A percentile compares a stretch with the other conserved stretches of the same genome.
Evolutionary conservation across 2,888 invertebrate species (phyloP).

Genomic region (Rhingia rostrata): DNA sequence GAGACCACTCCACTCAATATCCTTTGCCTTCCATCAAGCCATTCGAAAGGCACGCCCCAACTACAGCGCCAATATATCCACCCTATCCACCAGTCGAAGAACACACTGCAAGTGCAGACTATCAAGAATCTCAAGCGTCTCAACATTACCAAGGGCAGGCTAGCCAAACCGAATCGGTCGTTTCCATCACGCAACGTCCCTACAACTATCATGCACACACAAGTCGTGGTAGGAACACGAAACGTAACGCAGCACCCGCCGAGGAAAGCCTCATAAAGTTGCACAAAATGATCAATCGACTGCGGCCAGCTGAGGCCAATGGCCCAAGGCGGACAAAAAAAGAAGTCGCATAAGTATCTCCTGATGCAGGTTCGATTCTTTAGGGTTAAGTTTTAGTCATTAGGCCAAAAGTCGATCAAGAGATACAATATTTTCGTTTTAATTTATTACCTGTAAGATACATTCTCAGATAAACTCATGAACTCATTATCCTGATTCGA

Average conservation of each 20-base stretch:
- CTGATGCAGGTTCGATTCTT: constrained; percentile 75
- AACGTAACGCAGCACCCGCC: constrained; percentile 64
- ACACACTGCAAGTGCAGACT: constrained; percentile 43
- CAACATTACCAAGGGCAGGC: constrained; percentile 47
- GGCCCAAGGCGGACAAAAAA: constrained; percentile 38
- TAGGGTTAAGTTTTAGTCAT: constrained; percentile 43
- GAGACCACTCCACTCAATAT: constrained; percentile 78
- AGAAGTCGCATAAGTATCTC: constrained; percentile 75
- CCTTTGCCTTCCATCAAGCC: constrained; percentile 78
- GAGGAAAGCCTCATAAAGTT: constrained; percentile 53
- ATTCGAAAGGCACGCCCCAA: constrained; percentile 76
- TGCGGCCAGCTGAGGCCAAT: constrained; percentile 27
- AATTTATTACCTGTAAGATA: constrained; percentile 40
- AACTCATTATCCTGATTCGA: not conserved
- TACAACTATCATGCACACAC: constrained; percentile 81
- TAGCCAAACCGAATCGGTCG: constrained; percentile 69
- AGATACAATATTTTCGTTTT: constrained; percentile 15
- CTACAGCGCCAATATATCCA: constrained; percentile 72
- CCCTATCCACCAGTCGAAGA: constrained; percentile 75
- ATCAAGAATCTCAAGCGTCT: constrained; percentile 41
- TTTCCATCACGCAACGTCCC: constrained; percentile 79
- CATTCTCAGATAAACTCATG: constrained; percentile 25
- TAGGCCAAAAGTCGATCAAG: constrained; percentile 35
- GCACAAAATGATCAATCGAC: constrained; percentile 32
- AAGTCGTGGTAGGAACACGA: constrained; percentile 57